A percentile compares a stretch with the other conserved stretches of the same genome.
These are phyloP conservation scores for Dicyrtoma fusca DNA, from an alignment of 2,888 invertebrate species.

Conservation along the genomic window DNA sequence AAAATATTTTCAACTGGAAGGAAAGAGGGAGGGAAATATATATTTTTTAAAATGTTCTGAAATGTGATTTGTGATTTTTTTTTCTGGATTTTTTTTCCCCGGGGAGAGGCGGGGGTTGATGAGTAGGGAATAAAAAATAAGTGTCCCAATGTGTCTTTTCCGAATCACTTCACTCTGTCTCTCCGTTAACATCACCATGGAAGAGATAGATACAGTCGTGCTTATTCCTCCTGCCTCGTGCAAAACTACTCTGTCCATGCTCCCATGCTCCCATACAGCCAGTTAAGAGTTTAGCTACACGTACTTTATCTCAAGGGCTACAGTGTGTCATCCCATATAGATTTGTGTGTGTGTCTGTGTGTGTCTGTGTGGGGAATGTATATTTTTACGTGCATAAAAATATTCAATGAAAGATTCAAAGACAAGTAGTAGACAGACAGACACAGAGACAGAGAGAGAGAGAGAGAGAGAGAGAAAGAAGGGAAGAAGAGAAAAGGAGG, in stretches of 20 bases:
- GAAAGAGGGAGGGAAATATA: no score
- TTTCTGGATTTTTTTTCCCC: background rate
- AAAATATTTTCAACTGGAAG: slow-evolving; percentile 16
- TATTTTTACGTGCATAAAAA: slow-evolving; percentile 15
- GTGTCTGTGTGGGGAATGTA: background rate
- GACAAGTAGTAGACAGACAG: slow-evolving; percentile 16
- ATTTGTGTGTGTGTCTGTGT: background rate
- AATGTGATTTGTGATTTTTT: background rate
- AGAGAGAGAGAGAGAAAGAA: slow-evolving; percentile 21
- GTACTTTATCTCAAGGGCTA: background rate
- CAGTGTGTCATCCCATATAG: background rate
- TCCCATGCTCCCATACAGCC: no score
- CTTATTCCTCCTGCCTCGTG: background rate
- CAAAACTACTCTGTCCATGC: background rate
- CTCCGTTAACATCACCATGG: no score
- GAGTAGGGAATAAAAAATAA: slow-evolving; percentile 37
- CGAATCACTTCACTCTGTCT: slow-evolving; percentile 37
- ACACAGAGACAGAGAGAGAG: slow-evolving; percentile 11
- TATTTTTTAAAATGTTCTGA: slow-evolving; percentile 17
- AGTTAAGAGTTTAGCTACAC: no score
- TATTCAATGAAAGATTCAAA: slow-evolving; percentile 36
- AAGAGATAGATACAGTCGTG: background rate
- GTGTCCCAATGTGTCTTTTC: slow-evolving; percentile 44
- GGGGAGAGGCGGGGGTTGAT: background rate
- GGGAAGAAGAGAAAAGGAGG: slow-evolving; percentile 14